Conservation (phyloP, 2,113 vertebrate genomes). For the Atrichornis clamosus region DNA sequence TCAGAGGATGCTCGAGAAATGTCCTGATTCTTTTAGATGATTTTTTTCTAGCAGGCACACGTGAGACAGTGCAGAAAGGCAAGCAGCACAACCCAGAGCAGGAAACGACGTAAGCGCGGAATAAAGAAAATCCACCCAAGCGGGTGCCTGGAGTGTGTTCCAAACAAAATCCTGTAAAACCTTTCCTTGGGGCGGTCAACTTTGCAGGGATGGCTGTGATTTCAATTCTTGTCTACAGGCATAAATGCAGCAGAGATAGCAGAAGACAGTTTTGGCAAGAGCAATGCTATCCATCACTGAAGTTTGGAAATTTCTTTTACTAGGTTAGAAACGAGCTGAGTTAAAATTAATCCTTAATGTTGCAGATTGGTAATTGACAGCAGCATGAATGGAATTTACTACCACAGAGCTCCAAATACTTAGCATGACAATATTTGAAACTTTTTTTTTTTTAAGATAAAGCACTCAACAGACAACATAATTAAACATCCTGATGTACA, state of each 20-base stretch:
- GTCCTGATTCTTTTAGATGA: not conserved
- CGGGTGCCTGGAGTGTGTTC: accelerated
- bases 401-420: not conserved
- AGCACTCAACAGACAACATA: not conserved
- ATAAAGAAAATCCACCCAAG: not conserved
- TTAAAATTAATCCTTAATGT: not conserved
- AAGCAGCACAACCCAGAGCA: not conserved
- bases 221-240: not conserved
- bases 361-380: not conserved
- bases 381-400: not conserved
- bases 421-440: not conserved
- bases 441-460: not conserved
- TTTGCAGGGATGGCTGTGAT: not conserved
- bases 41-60: not conserved
- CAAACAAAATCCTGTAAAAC: not conserved
- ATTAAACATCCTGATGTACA: not conserved
- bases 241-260: not conserved
- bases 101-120: accelerated
- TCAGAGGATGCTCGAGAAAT: not conserved
- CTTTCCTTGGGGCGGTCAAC: not conserved
- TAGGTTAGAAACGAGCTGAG: not conserved
- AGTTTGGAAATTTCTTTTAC: not conserved
- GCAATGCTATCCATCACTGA: not conserved
- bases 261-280: not conserved
- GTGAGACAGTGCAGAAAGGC: not conserved